Evolutionary conservation across 1,140 invertebrate genomes (phyloP).

Genomic region (Gerris buenoi): DNA sequence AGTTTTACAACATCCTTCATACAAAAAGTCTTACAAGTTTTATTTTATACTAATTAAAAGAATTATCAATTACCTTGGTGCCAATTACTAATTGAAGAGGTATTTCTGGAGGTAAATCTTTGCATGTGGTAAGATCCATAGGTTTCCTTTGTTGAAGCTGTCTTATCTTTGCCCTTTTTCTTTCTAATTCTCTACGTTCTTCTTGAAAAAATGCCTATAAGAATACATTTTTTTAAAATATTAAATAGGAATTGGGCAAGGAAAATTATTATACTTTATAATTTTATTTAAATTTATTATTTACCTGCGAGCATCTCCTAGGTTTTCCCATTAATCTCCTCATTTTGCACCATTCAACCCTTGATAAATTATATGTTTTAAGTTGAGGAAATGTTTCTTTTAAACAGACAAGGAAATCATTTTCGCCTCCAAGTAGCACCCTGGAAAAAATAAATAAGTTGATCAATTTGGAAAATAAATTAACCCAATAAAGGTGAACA

Average conservation of each 20-base stretch:
- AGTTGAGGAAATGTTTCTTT: slow-evolving; percentile 88
- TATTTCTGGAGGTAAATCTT: slow-evolving; percentile 90
- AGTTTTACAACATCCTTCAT: no score
- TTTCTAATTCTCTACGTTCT: slow-evolving; percentile 76
- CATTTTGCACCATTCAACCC: slow-evolving; percentile 91
- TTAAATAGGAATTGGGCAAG: no score
- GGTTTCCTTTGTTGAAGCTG: slow-evolving; percentile 86
- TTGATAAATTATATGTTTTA: slow-evolving; percentile 66
- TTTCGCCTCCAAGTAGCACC: slow-evolving; percentile 85
- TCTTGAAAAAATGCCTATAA: slow-evolving; percentile 79
- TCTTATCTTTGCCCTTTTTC: slow-evolving; percentile 81
- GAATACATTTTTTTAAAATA: no score
- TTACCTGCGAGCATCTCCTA: slow-evolving; percentile 63
- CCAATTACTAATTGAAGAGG: slow-evolving; percentile 92
- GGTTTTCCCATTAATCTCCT: slow-evolving; percentile 94
- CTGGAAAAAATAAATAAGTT: slow-evolving; percentile 32
- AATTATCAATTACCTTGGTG: no score
- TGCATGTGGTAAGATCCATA: slow-evolving; percentile 56
- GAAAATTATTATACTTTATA: no score
- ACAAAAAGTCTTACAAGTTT: no score
- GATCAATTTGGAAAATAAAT: no score
- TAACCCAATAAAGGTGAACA: no score
- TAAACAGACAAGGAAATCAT: slow-evolving; percentile 90
- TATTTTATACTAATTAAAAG: no score
- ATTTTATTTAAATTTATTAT: no score